Base-by-base conservation (phyloP, 1,140 invertebrate genomes). In the Drosophila hydei region DNA sequence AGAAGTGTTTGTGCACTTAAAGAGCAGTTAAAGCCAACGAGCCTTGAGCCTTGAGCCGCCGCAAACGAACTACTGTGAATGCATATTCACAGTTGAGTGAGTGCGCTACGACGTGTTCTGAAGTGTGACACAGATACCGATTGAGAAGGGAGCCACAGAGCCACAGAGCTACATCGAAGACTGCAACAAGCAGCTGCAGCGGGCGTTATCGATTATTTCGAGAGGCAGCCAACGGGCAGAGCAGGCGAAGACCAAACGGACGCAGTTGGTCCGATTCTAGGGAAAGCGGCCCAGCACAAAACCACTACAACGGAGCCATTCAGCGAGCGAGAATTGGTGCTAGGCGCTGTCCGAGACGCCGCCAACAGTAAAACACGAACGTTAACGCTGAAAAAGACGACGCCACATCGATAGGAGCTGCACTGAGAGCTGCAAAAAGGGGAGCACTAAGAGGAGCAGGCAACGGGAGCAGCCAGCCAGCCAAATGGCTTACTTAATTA, bases 301-400 rank as follows among this genome's bases (percentile, higher is more conserved):
- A 72, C 75, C 71, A 89, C 89, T 85, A 91, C 85, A 91, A 91
- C 90, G 90, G 90, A 91, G 90, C 89, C 90, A 74, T 23, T 84
- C 79, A 75, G 55, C 43, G 63, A 75, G 63, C 72, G 72, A 58
- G 63, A 83, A 50, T 72, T 77, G 69, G 63, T 64, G 67, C 48
- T 78, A 77, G 60, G 74, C 68, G 75, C 71, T 48, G 75, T 52
- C 52, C 75, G 62, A 60, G 77, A 81, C 72, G 74, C 69, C 65
- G 55, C 75, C 60, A 74, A 71, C 43, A 62, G 64, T 43, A 48
- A 64, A 52, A 75, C 72, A 58, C 67, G 68, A 56, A 58, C 54
- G 27, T 45, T 77, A 51, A 75, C 51, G 59, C 72, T 58, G 30
- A 89, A 81, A 51, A 91, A 91, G 60, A 91, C 85, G 33, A 77